phyloP scores from a whole-genome alignment of 1,140 invertebrate genomes.

The Ericerus pela region DNA sequence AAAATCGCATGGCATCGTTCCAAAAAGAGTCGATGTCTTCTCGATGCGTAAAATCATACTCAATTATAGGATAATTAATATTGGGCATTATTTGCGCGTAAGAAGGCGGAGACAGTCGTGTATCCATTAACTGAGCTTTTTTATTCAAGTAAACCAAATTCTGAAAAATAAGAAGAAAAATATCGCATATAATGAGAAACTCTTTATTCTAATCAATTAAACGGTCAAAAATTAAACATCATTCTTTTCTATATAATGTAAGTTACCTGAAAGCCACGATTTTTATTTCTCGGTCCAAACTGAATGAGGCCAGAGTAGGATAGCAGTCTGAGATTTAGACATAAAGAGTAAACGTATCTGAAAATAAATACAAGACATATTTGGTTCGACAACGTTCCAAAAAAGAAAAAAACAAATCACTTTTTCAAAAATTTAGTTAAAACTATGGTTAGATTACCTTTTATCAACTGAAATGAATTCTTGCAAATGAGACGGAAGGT shows the following conservation, averaged over 20 bases:
- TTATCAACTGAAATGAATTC: conserved; percentile 11
- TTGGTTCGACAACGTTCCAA: background rate
- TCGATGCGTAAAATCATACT: conserved; percentile 40
- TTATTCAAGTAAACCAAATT: conserved; percentile 54
- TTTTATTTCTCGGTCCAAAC: conserved; percentile 45
- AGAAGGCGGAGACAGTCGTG: conserved; percentile 41
- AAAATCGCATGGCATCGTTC: conserved; percentile 51
- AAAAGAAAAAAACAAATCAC: conserved; percentile 4
- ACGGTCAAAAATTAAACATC: background rate
- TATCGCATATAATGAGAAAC: background rate
- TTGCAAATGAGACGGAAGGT: conserved; percentile 32
- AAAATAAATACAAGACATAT: conserved; percentile 9
- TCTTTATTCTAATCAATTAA: background rate
- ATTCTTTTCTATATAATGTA: background rate
- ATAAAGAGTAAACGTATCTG: conserved; percentile 44
- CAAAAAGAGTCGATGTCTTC: conserved; percentile 52
- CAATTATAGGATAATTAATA: conserved; percentile 37
- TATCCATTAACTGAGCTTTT: conserved; percentile 45
- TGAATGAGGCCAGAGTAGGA: conserved; percentile 54
- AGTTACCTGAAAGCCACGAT: conserved; percentile 48
- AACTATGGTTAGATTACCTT: conserved; percentile 10
- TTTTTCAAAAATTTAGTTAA: conserved; percentile 12
- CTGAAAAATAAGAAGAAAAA: conserved; percentile 30
- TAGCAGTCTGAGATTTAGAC: conserved; percentile 39
- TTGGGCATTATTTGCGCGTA: conserved; percentile 44